These are phyloP conservation scores for Atta colombica DNA, from an alignment of 1,140 invertebrate genomes.

Conservation along the genomic window DNA sequence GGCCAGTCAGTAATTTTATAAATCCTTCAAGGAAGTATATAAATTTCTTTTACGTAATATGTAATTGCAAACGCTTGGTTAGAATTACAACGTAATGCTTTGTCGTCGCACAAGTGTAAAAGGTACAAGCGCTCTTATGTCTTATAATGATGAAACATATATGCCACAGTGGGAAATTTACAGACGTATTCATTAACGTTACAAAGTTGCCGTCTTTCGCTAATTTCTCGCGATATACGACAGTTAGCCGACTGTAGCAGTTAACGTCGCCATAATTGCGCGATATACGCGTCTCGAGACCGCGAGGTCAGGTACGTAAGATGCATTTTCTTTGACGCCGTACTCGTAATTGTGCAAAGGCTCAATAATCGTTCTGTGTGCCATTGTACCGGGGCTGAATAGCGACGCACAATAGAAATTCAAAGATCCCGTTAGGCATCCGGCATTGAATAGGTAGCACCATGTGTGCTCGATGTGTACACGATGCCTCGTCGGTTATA, in stretches of 20 bases:
- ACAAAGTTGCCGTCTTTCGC: neutral
- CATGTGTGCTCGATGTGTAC: neutral
- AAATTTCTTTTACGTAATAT: constrained; percentile 19
- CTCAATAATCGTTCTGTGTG: constrained; percentile 31
- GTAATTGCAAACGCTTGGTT: neutral
- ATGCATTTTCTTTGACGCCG: constrained; percentile 41
- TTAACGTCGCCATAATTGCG: constrained; percentile 23
- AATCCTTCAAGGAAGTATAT: neutral
- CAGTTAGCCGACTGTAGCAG: constrained; percentile 2
- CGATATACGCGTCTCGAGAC: constrained; percentile 27
- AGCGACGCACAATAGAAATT: constrained; percentile 49
- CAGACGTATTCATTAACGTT: constrained; percentile 8
- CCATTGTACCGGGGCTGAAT: constrained; percentile 56
- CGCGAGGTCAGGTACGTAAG: constrained; percentile 36
- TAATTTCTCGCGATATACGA: constrained; percentile 14
- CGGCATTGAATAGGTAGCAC: constrained; percentile 43
- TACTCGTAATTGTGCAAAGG: constrained; percentile 7
- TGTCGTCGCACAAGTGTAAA: no score
- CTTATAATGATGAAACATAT: neutral
- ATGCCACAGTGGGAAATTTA: constrained; percentile 22
- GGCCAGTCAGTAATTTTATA: neutral
- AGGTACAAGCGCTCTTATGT: neutral
- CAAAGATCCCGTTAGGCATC: constrained; percentile 61
- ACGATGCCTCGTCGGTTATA: neutral
- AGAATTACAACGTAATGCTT: neutral